Conservation (phyloP, 2,888 invertebrate genomes). For the Drosophila fungiperda region DNA sequence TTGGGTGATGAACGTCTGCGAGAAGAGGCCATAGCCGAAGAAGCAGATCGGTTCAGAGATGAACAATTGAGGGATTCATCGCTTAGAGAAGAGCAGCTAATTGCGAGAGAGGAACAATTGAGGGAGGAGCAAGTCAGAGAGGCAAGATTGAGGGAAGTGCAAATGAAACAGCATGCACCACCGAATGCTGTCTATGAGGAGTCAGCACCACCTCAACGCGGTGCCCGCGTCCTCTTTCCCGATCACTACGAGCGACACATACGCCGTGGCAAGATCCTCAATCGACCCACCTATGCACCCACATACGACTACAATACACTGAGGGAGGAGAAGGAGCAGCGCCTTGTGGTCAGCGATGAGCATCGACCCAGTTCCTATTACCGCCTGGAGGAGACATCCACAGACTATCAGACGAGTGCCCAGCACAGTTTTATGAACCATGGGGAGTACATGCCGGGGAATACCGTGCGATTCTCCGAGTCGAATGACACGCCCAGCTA, state of each 20-base stretch:
- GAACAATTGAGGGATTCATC: slow-evolving; percentile 25
- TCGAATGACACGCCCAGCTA: slow-evolving; percentile 22
- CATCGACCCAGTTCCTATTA: slow-evolving; percentile 60
- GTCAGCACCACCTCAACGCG: slow-evolving; percentile 73
- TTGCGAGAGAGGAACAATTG: slow-evolving; percentile 23
- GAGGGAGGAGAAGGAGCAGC: slow-evolving; percentile 55
- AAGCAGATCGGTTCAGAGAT: slow-evolving; percentile 25
- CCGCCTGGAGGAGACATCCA: slow-evolving; percentile 56
- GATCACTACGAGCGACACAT: slow-evolving; percentile 84
- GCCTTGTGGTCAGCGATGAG: slow-evolving; percentile 65
- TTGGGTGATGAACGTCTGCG: slow-evolving; percentile 25
- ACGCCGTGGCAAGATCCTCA: slow-evolving; percentile 82
- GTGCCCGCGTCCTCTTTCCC: slow-evolving; percentile 85
- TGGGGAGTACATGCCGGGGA: slow-evolving; percentile 62
- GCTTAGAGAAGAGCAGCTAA: slow-evolving; percentile 20
- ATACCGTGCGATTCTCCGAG: slow-evolving; percentile 41
- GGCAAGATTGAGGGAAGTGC: slow-evolving; percentile 16
- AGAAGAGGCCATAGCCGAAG: slow-evolving; percentile 23
- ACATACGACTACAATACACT: slow-evolving; percentile 57
- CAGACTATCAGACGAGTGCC: slow-evolving; percentile 22
- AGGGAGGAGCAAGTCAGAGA: slow-evolving; percentile 15
- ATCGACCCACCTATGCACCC: slow-evolving; percentile 73
- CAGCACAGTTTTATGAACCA: slow-evolving; percentile 51
- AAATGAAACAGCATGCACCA: slow-evolving; percentile 36
- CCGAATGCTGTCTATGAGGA: slow-evolving; percentile 58